Percentiles rank a stretch among this genome's conserved stretches.
Conservation (phyloP, 2,797 vertebrate species). For the Poecilia wingei region DNA sequence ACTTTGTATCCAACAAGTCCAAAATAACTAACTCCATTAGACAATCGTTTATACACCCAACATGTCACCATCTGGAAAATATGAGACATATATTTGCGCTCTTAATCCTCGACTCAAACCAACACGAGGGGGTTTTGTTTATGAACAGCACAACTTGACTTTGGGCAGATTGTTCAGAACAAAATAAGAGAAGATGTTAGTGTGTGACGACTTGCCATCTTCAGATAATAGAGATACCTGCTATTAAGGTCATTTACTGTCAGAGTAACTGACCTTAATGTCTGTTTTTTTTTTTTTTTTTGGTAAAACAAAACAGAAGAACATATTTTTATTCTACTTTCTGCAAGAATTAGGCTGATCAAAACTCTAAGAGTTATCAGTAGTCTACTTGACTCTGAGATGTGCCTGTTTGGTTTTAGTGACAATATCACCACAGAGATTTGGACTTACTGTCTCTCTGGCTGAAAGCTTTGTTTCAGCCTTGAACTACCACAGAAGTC, state of each 20-base stretch:
- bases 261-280: neutral
- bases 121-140: neutral
- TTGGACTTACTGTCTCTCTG: neutral
- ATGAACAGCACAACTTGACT: neutral
- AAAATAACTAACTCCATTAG: neutral
- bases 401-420: neutral
- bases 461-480: neutral
- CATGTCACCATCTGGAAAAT: slow-evolving; percentile 4
- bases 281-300: neutral
- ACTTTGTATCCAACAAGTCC: slow-evolving; percentile 1
- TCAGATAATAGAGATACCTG: neutral
- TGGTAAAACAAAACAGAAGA: no score
- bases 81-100: neutral
- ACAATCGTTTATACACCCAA: slow-evolving; percentile 5
- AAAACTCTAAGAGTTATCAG: neutral
- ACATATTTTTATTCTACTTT: neutral
- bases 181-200: neutral
- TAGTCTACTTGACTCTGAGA: neutral
- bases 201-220: neutral
- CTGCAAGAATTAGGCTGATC: neutral
- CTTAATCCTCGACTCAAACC: neutral
- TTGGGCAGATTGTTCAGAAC: slow-evolving; percentile 1
- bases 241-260: neutral
- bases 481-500: neutral
- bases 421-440: neutral